Evolutionary conservation across 2,797 vertebrate genomes (phyloP).

Genomic region (Microchirus variegatus): DNA sequence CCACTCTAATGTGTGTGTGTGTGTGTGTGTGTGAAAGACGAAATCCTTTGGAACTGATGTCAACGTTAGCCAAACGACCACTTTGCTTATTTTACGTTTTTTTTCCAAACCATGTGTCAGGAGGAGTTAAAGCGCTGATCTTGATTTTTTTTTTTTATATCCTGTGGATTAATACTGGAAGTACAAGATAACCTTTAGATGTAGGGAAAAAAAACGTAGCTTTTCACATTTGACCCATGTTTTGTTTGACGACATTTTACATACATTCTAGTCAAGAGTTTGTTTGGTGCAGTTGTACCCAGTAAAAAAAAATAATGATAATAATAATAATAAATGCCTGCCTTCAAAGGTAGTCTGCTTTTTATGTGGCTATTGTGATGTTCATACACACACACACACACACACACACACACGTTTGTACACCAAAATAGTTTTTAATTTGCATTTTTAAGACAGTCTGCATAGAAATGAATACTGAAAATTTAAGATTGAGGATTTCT

Average conservation of each 20-base stretch:
- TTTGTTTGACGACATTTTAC: slow-evolving; percentile 76
- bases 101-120: slow-evolving; percentile 64
- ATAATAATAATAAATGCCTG: slow-evolving; percentile 78
- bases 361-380: slow-evolving; percentile 23
- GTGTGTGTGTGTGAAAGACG: slow-evolving; percentile 56
- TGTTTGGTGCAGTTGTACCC: slow-evolving; percentile 84
- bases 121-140: slow-evolving; percentile 59
- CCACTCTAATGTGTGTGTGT: slow-evolving; percentile 58
- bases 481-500: slow-evolving; percentile 5
- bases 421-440: slow-evolving; percentile 72
- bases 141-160: slow-evolving; percentile 78
- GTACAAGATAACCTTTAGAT: slow-evolving; percentile 69
- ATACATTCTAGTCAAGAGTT: slow-evolving; percentile 76
- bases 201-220: slow-evolving; percentile 76
- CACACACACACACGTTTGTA: slow-evolving; percentile 19
- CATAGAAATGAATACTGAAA: slow-evolving; percentile 39
- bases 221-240: slow-evolving; percentile 78
- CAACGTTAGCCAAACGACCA: slow-evolving; percentile 80
- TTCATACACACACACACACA: not conserved
- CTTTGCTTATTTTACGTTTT: slow-evolving; percentile 79
- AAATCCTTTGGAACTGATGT: slow-evolving; percentile 73
- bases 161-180: slow-evolving; percentile 83
- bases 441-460: slow-evolving; percentile 54
- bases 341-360: slow-evolving; percentile 73
- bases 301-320: slow-evolving; percentile 72